Percentiles rank a stretch among this genome's conserved stretches.
Evolutionary conservation across 2,888 invertebrate species (phyloP).

Genomic region (Ecliptopera silaceata): DNA sequence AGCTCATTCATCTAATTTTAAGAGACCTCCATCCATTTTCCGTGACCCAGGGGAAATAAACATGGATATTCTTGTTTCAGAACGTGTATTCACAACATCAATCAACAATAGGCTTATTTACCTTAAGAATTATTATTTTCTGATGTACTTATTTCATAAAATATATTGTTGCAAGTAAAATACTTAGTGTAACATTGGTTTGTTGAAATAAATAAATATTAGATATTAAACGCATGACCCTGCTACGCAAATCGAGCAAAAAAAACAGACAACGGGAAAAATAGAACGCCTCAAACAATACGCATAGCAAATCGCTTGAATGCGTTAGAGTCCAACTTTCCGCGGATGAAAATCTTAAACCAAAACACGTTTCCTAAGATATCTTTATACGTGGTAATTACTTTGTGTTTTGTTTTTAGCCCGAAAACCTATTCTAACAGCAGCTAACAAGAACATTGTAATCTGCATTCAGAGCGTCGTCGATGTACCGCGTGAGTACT

Average conservation of each 20-base stretch:
- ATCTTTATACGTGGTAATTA: conserved; percentile 26
- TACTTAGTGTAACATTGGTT: too few species aligned
- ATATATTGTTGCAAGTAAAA: background rate
- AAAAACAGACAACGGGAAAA: background rate
- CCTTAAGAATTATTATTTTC: background rate
- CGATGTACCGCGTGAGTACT: conserved; percentile 35
- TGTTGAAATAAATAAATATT: too few species aligned
- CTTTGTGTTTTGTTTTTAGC: conserved; percentile 15
- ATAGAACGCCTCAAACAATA: conserved; percentile 23
- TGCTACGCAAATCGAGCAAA: conserved; percentile 8
- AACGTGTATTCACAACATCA: conserved; percentile 28
- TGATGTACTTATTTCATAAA: background rate
- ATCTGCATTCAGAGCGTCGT: conserved; percentile 43
- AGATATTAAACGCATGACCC: background rate
- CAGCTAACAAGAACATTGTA: conserved; percentile 29
- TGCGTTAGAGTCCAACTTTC: conserved; percentile 16
- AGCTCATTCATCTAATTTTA: conserved; percentile 39
- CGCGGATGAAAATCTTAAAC: conserved; percentile 5
- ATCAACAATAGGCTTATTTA: conserved; percentile 25
- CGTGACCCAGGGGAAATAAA: conserved; percentile 31
- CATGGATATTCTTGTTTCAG: conserved; percentile 33
- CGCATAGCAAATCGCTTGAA: conserved; percentile 25
- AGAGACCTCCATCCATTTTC: conserved; percentile 34
- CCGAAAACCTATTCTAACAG: conserved; percentile 18
- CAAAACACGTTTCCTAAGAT: conserved; percentile 23